Conservation (phyloP, 2,797 vertebrate genomes). For the Anabacerthia variegaticeps region DNA sequence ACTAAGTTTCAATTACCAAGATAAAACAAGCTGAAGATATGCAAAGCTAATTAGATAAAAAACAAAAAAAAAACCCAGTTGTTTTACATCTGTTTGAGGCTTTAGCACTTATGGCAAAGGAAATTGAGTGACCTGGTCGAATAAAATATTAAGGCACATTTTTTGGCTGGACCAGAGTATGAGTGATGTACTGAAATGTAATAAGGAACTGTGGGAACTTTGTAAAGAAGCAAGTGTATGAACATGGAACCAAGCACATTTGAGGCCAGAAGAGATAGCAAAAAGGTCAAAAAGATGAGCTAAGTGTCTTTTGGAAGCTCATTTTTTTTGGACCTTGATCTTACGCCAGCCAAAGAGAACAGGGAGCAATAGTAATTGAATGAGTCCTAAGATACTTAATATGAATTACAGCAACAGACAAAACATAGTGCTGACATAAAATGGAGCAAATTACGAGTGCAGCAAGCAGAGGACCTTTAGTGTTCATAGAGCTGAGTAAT, state of each 20-base stretch:
- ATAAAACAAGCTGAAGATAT: background rate
- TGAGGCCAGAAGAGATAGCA: background rate
- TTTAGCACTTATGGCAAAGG: background rate
- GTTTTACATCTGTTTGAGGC: background rate
- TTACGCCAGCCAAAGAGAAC: background rate
- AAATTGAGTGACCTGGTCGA: background rate
- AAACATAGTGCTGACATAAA: background rate
- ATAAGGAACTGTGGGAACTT: background rate
- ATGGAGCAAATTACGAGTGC: background rate
- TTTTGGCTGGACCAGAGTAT: background rate
- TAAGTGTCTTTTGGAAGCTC: background rate
- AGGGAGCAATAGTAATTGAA: background rate
- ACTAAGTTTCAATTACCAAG: background rate
- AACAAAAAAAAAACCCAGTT: fast-evolving
- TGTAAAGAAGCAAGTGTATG: background rate
- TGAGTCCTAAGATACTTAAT: background rate
- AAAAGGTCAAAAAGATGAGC: background rate
- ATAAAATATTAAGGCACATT: background rate
- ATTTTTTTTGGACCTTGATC: background rate
- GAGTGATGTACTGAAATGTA: background rate
- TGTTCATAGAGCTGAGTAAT: background rate
- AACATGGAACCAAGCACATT: background rate
- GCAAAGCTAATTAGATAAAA: background rate
- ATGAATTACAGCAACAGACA: background rate
- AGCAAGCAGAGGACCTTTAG: background rate